Base-by-base conservation (phyloP, 2,797 vertebrate genomes). In the Tokudaia tokunoshimensis region DNA sequence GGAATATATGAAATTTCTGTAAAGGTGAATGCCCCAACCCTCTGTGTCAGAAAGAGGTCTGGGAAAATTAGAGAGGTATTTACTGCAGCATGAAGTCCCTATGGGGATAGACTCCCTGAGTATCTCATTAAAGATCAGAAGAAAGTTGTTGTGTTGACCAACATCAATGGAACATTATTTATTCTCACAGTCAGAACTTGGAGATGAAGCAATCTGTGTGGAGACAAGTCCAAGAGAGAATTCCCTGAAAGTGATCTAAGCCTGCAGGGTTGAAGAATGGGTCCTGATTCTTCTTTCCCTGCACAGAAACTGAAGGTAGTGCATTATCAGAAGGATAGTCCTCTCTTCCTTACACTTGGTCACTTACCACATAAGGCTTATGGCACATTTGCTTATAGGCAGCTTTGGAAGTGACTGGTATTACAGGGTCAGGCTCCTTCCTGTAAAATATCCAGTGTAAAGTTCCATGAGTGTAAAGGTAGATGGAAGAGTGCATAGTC, bases 51-150 rank as follows among this genome's bases (percentile, higher is more conserved):
- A 75, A 67, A 67, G 72, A 52, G 76, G 24, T 96, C 59, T 75
- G n/a, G 22, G 57, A 61, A 22, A 55, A 90, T 29, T 26, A 96
- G 41, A 50, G 8, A 67, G 44, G 14, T 89, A 52, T 76, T 94
- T 92, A 94, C n/a, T 74, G 55, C 14, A 74, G 37, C 67, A 63
- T 86, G 59, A 22, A 31, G 13, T 50, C 61, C 90, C 72, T 10
- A 3, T 8, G 78, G 92, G 83, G 91, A 47, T 75, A 89, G 47
- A 85, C 24, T 96, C 80, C 93, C 75, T 67, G 57, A 84, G 83
- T 55, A 61, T 57, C 75, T 94, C 61, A 26, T 95, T 93, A 96
- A 55, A 83, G 41, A 41, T 41, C 41, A 41, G 44, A 2, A 89
- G 59, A 67, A 81, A 87, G 1, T 93, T 82, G 89, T 50, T 92